A percentile compares a stretch with the other conserved stretches of the same genome.
Evolutionary conservation across 2,113 vertebrate species (phyloP).

Genomic region (Eubucco bourcierii): DNA sequence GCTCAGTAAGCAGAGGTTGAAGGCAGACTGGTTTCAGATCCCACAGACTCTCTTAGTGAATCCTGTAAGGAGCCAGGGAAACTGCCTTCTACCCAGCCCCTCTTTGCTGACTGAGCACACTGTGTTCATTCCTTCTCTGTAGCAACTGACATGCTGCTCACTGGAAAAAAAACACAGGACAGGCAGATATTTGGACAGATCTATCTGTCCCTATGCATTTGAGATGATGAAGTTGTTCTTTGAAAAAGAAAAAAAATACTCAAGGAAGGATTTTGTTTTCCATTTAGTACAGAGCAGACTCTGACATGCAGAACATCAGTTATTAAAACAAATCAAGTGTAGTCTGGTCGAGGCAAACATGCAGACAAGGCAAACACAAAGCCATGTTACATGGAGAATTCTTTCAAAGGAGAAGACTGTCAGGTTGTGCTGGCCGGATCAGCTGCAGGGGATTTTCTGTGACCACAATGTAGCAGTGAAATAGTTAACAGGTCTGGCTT

Average conservation of each 20-base stretch:
- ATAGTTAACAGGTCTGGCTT: constrained; percentile 58
- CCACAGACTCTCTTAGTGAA: neutral
- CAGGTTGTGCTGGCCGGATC: neutral
- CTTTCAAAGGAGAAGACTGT: neutral
- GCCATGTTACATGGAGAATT: neutral
- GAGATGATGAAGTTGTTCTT: neutral
- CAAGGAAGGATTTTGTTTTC: neutral
- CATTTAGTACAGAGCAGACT: neutral
- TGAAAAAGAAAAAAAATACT: neutral
- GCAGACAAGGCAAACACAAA: neutral
- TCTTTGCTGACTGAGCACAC: neutral
- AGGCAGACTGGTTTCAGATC: neutral
- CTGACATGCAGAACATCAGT: neutral
- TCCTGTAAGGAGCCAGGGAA: neutral
- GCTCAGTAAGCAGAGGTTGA: neutral
- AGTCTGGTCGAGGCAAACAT: neutral
- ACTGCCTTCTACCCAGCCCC: neutral
- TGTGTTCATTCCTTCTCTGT: neutral
- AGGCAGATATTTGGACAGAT: neutral
- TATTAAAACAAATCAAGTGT: neutral
- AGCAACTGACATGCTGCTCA: neutral
- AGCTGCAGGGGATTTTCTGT: neutral
- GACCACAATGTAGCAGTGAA: constrained; percentile 17
- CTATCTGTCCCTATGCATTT: neutral
- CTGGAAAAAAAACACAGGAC: neutral